A percentile compares a stretch with the other conserved stretches of the same genome.
Evolutionary conservation across 2,113 vertebrate genomes (phyloP).

Genomic region (Ranitomeya imitator): DNA sequence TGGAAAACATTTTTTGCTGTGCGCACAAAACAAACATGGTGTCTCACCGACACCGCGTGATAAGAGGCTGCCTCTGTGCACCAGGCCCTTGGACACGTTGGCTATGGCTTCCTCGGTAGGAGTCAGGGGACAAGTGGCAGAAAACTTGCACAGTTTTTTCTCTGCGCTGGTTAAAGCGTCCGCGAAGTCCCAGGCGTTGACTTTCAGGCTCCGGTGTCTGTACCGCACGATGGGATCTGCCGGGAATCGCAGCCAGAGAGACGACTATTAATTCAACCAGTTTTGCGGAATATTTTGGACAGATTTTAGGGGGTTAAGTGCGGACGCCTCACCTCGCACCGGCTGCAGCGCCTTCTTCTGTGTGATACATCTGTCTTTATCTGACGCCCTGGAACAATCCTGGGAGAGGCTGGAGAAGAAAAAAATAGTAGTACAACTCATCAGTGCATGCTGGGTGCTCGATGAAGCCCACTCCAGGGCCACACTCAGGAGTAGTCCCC

Average conservation of each 20-base stretch:
- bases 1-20: no score
- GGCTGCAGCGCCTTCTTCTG: constrained; percentile 16
- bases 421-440: background rate
- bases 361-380: background rate
- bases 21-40: background rate
- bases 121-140: background rate
- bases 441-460: background rate
- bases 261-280: background rate
- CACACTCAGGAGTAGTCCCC: no score
- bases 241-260: background rate
- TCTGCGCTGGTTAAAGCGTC: background rate
- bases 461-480: background rate
- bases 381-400: background rate
- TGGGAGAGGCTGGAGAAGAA: background rate
- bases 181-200: constrained; percentile 14
- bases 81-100: background rate
- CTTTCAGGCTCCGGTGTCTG: constrained; percentile 7
- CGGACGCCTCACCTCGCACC: constrained; percentile 8
- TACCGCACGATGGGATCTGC: constrained; percentile 21
- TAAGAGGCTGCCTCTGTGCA: background rate
- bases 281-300: background rate
- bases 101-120: background rate
- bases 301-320: background rate
- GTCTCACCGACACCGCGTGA: background rate
- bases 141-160: background rate